Evolutionary conservation across 2,797 vertebrate species (phyloP).

Genomic region (Alcedo atthis): DNA sequence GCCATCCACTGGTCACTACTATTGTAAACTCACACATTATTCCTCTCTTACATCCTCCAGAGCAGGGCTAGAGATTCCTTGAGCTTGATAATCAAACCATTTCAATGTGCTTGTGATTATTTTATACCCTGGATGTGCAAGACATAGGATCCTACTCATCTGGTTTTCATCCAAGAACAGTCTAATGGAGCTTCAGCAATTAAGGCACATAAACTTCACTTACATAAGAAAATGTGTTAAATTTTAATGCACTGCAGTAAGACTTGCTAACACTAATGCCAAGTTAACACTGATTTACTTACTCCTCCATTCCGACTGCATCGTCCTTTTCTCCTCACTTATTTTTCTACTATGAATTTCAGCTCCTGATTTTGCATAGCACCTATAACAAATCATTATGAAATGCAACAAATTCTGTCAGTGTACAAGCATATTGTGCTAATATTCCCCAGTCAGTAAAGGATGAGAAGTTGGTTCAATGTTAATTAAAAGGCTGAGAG

Average conservation of each 20-base stretch:
- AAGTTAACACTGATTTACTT: slow-evolving; percentile 55
- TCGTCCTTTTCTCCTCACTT: slow-evolving; percentile 44
- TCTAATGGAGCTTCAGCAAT: not conserved
- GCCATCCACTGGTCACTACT: slow-evolving; percentile 52
- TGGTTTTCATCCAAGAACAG: not conserved
- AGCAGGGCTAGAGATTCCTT: not conserved
- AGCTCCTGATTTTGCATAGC: not conserved
- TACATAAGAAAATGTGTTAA: not conserved
- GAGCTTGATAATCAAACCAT: not conserved
- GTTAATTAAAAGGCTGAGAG: slow-evolving; percentile 1
- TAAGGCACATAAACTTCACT: not conserved
- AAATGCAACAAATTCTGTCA: not conserved
- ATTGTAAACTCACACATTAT: accelerated
- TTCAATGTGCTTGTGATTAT: not conserved
- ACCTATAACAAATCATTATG: not conserved
- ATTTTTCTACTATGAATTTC: slow-evolving; percentile 5
- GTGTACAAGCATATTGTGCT: not conserved
- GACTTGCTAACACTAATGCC: not conserved
- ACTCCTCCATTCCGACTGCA: slow-evolving; percentile 73
- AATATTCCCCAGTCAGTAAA: not conserved
- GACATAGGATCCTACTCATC: not conserved
- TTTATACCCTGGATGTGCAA: not conserved
- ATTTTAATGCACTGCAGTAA: not conserved
- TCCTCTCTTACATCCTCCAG: not conserved
- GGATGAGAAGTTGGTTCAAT: not conserved